Conservation (phyloP, 2,797 vertebrate species). For the Apogon talboti region DNA sequence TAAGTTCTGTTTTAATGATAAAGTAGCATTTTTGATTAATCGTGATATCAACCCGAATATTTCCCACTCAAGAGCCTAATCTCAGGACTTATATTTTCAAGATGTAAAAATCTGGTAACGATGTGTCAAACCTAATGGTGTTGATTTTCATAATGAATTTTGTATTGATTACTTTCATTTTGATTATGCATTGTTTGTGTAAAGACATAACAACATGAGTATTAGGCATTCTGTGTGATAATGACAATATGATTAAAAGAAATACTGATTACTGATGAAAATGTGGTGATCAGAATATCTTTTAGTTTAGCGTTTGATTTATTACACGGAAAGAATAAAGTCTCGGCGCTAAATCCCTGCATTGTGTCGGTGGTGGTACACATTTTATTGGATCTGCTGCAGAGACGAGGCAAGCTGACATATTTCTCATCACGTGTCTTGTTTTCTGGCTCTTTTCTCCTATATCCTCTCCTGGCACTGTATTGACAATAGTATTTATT, state of each 20-base stretch:
- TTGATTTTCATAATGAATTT: conserved; percentile 62
- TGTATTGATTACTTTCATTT: conserved; percentile 56
- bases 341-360: conserved; percentile 12
- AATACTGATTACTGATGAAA: conserved; percentile 38
- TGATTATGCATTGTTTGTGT: conserved; percentile 68
- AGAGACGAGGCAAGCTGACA: conserved; percentile 38
- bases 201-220: conserved; percentile 55
- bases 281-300: conserved; percentile 43
- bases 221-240: conserved; percentile 59
- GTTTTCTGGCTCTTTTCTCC: conserved; percentile 35
- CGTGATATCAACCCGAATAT: conserved; percentile 17
- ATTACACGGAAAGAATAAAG: background rate
- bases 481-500: conserved; percentile 45
- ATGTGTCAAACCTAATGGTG: conserved; percentile 28
- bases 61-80: conserved; percentile 38
- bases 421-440: conserved; percentile 43
- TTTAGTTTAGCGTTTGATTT: conserved; percentile 3
- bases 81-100: conserved; percentile 61
- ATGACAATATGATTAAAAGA: conserved; percentile 69
- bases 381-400: conserved; percentile 47
- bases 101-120: conserved; percentile 47
- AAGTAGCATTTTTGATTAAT: conserved; percentile 27
- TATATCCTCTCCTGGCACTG: conserved; percentile 19
- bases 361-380: conserved; percentile 29
- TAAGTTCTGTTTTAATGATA: conserved; percentile 14